Base-by-base conservation (phyloP, 1,140 invertebrate genomes). In the Pinna nobilis region DNA sequence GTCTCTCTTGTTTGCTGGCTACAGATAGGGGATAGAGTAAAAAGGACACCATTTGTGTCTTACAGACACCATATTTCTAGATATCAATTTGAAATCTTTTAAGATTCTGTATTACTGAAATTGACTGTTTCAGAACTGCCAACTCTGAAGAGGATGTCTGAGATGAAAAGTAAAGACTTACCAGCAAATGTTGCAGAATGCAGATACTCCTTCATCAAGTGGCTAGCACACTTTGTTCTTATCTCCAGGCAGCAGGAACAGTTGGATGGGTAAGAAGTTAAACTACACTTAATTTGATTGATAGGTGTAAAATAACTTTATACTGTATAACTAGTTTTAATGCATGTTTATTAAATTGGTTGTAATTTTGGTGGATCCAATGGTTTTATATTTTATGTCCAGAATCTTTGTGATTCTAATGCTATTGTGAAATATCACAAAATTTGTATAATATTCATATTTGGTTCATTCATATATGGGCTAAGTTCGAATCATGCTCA, bases 191-290 rank as follows among this genome's bases (percentile, higher is more conserved):
- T 85, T 5, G 76, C 84, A 15, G 82, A 83, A 50, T 87, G 85
- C 70, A 67, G 83, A 25, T 83, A 87, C 68, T 84, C 84, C 4
- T 87, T 84, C 66, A 84, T 87, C 20, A 77, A 74, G 25, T 84
- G 80, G 85, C 51, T 87, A 63, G 82, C 79, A 50, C 71, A 83
- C 68, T 80, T 84, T 60, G 67, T 87, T 82, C 28, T 78, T 66
- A 35, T 77, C 74, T 64, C 76, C 53, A 82, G 80, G 35, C 77
- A 82, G 3, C 39, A 44, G 20, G 60, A 63, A 35, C 44, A 47
- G 20, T 20, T 20, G 15, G 44, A 47, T 7, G 20, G 20, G 44
- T 47, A 47, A 47, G 44, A 47, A 9, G 18, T 44, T 7, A 9
- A 18, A 7, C 7, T 18, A 7, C 7, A 9, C 39, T 9, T 44